phyloP scores from a whole-genome alignment of 2,797 vertebrate species.

The Australoheros facetus region DNA sequence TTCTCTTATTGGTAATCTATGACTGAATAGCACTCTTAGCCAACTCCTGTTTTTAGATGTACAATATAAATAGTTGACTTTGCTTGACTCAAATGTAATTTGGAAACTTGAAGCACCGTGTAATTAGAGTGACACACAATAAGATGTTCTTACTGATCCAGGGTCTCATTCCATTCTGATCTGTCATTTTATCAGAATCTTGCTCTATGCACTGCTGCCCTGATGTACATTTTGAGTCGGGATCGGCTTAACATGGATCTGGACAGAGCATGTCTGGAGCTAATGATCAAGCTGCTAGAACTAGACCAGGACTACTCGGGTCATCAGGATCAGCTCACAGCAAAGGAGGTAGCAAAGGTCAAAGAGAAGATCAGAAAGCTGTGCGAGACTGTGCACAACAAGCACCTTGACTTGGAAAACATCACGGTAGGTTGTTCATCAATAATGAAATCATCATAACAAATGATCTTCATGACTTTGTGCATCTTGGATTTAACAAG shows the following conservation, averaged over 20 bases:
- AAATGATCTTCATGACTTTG: neutral
- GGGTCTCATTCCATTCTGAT: neutral
- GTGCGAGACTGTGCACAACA: slow-evolving; percentile 98
- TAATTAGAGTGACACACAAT: neutral
- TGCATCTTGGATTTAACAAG: neutral
- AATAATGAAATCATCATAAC: neutral
- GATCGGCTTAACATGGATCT: slow-evolving; percentile 99
- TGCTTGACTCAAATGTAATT: too few species aligned
- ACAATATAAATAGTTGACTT: too few species aligned
- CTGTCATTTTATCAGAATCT: slow-evolving; percentile 85
- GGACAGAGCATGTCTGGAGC: slow-evolving; percentile 95
- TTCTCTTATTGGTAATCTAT: neutral
- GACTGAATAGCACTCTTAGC: neutral
- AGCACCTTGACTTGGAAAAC: slow-evolving; percentile 97
- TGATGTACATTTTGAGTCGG: slow-evolving; percentile 98
- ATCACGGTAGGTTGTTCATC: slow-evolving; percentile 87
- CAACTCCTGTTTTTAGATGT: neutral
- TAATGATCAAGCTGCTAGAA: slow-evolving; percentile 97
- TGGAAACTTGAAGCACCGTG: neutral
- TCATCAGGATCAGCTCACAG: slow-evolving; percentile 88
- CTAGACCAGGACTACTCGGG: slow-evolving; percentile 88
- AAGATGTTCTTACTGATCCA: neutral
- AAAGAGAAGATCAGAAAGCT: slow-evolving; percentile 98
- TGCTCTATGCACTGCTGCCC: slow-evolving; percentile 94
- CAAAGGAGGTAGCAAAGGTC: slow-evolving; percentile 96